Evolutionary conservation across 2,888 invertebrate genomes (phyloP), one percentile per base, ranked within the genome.

Genomic region (Malacosoma neustria): DNA sequence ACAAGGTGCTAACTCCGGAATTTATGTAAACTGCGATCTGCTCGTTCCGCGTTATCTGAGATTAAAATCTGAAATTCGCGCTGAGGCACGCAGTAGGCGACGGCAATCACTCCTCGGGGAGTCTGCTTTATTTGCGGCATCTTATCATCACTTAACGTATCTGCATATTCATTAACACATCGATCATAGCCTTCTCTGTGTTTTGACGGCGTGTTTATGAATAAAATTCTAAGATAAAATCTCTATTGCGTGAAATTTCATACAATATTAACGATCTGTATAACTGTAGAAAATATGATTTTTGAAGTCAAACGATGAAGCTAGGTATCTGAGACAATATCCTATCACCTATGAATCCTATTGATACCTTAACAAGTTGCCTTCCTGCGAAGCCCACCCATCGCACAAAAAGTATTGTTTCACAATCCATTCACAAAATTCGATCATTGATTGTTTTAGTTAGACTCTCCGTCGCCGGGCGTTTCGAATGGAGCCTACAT

Each of bases 21-120:
- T 84, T 85, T 84, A 85, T 85, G 85, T 82, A 81, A 82, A 84
- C 80, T 76, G 81, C 72, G 72, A 74, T 61, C 59, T 61, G 66
- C 69, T 61, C 69, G 61, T 58, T 58, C 62, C 63, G 71, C 69
- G 22, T 74, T 84, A 85, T 85, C 85, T 84, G 72, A 77, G 84
- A 85, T 85, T 84, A 80, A 85, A 82, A 85, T 85, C 84, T 74
- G 70, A 80, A 85, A 82, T 84, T 85, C 84, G 73, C 69, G 66
- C 66, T 67, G 51, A 54, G 60, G 55, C 59, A 65, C 65, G 66
- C 59, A 63, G 66, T 70, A 72, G 72, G 72, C 73, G 63, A 59
- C 60, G 65, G 61, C 73, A 74, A 82, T 82, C 80, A 72, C 81
- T 81, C 85, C 82, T 73, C 54, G 39, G 73, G 80, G 85, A 81